phyloP scores from a whole-genome alignment of 2,888 invertebrate species.

The Drosophila siamana region DNA sequence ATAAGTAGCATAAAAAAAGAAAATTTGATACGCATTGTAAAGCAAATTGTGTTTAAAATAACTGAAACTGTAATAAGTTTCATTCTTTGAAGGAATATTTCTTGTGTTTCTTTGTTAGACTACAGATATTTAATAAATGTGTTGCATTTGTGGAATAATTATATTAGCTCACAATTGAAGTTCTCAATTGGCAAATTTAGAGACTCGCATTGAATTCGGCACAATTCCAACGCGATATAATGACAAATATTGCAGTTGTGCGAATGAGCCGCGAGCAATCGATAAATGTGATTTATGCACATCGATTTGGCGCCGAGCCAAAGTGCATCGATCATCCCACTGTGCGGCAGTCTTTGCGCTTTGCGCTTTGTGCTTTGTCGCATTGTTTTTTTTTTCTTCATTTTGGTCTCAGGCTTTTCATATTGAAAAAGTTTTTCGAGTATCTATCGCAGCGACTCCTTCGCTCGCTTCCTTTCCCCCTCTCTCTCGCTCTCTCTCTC shows the following conservation, averaged over 20 bases:
- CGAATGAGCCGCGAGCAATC: neutral
- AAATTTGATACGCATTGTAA: no score
- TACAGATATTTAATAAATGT: no score
- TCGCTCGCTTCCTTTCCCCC: neutral
- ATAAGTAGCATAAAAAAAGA: no score
- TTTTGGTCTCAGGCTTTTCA: conserved; percentile 35
- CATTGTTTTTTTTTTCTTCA: neutral
- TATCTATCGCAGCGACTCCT: conserved; percentile 57
- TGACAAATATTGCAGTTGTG: neutral
- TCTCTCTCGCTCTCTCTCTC: neutral
- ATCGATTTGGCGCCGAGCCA: conserved; percentile 1
- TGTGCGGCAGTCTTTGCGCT: conserved; percentile 20
- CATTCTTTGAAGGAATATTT: no score
- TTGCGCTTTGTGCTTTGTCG: conserved; percentile 14
- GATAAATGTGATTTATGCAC: neutral
- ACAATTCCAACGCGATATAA: no score
- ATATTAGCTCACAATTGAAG: no score
- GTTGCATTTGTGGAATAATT: no score
- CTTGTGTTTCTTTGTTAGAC: no score
- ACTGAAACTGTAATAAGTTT: no score
- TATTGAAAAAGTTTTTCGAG: conserved; percentile 76
- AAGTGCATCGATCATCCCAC: conserved; percentile 22
- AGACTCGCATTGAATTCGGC: no score
- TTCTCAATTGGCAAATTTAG: no score
- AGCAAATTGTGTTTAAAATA: no score